Evolutionary conservation across 2,797 vertebrate species (phyloP).

Genomic region (Cirrhinus molitorella): DNA sequence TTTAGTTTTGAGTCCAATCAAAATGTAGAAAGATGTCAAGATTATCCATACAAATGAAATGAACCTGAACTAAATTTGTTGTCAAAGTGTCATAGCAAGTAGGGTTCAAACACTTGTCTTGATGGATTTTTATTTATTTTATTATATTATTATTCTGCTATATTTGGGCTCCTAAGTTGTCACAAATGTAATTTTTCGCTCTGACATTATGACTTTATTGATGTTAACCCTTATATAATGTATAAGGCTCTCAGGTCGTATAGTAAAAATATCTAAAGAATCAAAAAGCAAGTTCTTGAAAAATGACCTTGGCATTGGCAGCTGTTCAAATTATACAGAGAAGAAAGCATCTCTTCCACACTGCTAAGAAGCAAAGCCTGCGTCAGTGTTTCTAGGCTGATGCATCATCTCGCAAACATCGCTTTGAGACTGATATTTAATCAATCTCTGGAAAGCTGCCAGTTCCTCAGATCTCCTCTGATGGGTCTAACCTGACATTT

Average conservation of each 20-base stretch:
- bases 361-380: neutral
- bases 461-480: conserved; percentile 45
- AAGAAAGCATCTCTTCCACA: neutral
- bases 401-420: conserved; percentile 36
- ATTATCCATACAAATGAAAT: neutral
- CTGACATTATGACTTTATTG: too few species aligned
- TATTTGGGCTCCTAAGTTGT: too few species aligned
- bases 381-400: conserved; percentile 23
- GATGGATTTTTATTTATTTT: neutral
- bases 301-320: neutral
- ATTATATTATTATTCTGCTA: too few species aligned
- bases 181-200: too few species aligned
- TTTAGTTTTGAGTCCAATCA: too few species aligned
- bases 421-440: conserved; percentile 60
- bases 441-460: conserved; percentile 55
- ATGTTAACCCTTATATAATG: too few species aligned
- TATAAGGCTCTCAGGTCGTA: too few species aligned
- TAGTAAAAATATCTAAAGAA: neutral
- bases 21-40: neutral
- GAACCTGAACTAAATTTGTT: neutral
- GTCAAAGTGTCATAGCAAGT: neutral
- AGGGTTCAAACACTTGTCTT: neutral
- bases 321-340: neutral
- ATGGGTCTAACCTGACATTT: conserved; percentile 57
- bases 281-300: neutral